phyloP scores from a whole-genome alignment of 2,888 invertebrate genomes.

The Aphrophora alni region DNA sequence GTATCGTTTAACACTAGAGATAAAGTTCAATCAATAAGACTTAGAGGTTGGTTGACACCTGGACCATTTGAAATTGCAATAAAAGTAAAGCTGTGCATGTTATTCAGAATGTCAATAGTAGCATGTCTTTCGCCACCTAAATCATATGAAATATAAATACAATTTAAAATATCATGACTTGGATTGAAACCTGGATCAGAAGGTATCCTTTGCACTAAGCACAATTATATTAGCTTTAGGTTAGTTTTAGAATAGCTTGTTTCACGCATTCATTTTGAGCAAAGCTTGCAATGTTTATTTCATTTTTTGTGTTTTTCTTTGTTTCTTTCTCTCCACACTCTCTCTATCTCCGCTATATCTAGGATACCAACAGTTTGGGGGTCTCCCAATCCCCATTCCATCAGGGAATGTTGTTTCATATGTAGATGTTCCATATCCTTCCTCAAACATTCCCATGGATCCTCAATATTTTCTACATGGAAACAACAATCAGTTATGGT shows the following conservation, averaged over 20 bases:
- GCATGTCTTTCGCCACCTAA: no score
- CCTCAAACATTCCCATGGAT: slow-evolving; percentile 31
- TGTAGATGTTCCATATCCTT: slow-evolving; percentile 32
- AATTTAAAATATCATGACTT: no score
- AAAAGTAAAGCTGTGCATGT: no score
- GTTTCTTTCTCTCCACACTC: slow-evolving; percentile 39
- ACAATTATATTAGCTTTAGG: neutral
- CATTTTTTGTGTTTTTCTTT: slow-evolving; percentile 35
- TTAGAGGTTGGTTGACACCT: no score
- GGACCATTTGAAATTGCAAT: no score
- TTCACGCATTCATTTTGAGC: slow-evolving; percentile 14
- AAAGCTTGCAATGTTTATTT: slow-evolving; percentile 28
- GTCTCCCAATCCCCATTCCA: slow-evolving; percentile 28
- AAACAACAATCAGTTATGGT: slow-evolving; percentile 36
- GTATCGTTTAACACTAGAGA: no score
- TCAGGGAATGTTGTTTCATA: slow-evolving; percentile 38
- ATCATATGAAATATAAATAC: no score
- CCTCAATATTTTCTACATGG: slow-evolving; percentile 39
- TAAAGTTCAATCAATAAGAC: no score
- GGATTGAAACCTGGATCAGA: no score
- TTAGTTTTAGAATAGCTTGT: slow-evolving; percentile 24
- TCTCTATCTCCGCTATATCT: slow-evolving; percentile 39
- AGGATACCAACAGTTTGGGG: slow-evolving; percentile 35
- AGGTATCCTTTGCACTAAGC: slow-evolving; percentile 7
- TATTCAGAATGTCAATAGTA: no score